Evolutionary conservation across 2,888 invertebrate species (phyloP).

Genomic region (Galerucella nymphaeae): DNA sequence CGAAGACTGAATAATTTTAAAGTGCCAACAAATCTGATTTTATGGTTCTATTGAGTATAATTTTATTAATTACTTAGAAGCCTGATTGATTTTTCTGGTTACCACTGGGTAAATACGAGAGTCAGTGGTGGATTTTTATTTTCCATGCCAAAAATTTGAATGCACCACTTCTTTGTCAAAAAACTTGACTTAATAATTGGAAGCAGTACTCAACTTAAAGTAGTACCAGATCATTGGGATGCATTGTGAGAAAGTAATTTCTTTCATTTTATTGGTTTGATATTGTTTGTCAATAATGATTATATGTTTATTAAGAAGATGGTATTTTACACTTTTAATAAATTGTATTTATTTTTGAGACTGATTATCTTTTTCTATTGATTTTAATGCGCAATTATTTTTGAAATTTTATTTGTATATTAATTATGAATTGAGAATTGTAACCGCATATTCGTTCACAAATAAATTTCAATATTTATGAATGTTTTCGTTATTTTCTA

Average conservation of each 20-base stretch:
- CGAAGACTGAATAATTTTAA: neutral
- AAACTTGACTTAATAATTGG: too few species aligned
- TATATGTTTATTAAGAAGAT: neutral
- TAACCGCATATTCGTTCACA: neutral
- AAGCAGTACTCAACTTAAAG: too few species aligned
- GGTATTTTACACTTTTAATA: neutral
- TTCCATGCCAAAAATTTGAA: too few species aligned
- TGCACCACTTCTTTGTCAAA: too few species aligned
- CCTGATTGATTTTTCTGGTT: neutral
- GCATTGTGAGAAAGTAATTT: too few species aligned
- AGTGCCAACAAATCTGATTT: neutral
- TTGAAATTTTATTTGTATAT: neutral
- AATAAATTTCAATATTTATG: neutral
- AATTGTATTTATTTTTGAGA: conserved; percentile 5
- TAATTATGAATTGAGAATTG: neutral
- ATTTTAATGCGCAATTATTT: neutral
- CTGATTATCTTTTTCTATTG: neutral
- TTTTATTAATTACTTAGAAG: neutral
- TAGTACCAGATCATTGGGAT: too few species aligned
- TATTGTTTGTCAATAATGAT: neutral
- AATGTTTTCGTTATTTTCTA: neutral
- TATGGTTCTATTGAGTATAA: neutral
- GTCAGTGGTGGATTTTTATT: too few species aligned
- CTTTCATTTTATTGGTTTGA: too few species aligned
- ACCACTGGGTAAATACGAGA: too few species aligned